Evolutionary conservation across 2,113 vertebrate species (phyloP), one percentile per base, ranked within the genome.

Genomic region (Dissostichus mawsoni): DNA sequence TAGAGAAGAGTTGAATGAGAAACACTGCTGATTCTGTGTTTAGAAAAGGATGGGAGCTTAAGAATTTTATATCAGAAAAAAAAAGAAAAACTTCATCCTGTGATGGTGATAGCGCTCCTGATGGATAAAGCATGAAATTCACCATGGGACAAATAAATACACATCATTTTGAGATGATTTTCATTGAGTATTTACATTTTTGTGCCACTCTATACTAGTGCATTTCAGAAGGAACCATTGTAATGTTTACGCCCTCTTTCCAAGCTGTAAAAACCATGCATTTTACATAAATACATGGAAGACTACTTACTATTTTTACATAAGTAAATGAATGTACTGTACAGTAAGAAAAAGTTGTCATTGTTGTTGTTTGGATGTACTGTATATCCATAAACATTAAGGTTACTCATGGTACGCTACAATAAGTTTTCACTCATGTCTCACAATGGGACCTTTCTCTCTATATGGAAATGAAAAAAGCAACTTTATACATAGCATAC

Each of bases 391-490:
- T 41, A 41, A 41, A 41, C 36, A 7, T 41, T 41, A 8, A 41
- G 36, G 7, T 41, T 41, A 41, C 36, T 7, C 6, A 8, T 41
- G 36, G 36, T 29, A 41, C 36, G 36, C 36, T 41, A 7, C 36
- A 7, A 1, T 41, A 8, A 7, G 1, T 61, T 25, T 18, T 59
- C 12, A n/a, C 25, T 6, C 48, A 13, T 65, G 23, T 47, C 66
- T 72, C 53, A 77, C 80, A 89, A 63, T n/a, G 47, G 62, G 44
- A n/a, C 56, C 64, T 63, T 74, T 74, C 66, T 82, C 45, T 29
- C 36, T 25, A 51, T 18, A 47, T 20, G 20, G 12, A 3, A 48
- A 45, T 67, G 55, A 84, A 88, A 81, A 82, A 81, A 76, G 58
- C 50, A 8, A 50, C 36, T 64, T 74, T 36, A 69, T 51, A 82